Evolutionary conservation across 2,888 invertebrate genomes (phyloP).

Genomic region (Microplitis deprimator): DNA sequence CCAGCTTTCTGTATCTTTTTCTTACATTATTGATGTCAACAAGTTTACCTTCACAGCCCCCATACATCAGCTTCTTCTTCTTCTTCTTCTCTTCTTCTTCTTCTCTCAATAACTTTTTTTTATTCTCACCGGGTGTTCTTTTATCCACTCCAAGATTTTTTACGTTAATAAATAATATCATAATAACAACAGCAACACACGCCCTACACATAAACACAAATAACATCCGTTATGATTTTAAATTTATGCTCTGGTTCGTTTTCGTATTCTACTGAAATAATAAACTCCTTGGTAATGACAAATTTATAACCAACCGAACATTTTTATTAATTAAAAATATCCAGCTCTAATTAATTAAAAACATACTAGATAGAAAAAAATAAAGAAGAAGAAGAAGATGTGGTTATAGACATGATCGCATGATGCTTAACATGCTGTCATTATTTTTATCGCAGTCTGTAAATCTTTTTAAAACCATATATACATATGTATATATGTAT

Average conservation of each 20-base stretch:
- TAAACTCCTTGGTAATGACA: background rate
- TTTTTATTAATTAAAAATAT: background rate
- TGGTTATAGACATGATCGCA: constrained; percentile 21
- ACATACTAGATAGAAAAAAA: background rate
- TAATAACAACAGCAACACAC: background rate
- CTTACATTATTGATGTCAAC: constrained; percentile 39
- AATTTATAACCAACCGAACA: too few relatives aligned
- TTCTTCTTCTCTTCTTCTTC: constrained; percentile 21
- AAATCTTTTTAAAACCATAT: constrained; percentile 40
- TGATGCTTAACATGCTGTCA: constrained; percentile 29
- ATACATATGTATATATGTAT: background rate
- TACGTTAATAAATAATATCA: constrained; percentile 7
- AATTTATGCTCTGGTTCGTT: background rate
- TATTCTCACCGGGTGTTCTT: constrained; percentile 26
- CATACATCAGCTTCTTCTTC: constrained; percentile 22
- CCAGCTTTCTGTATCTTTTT: constrained; percentile 20
- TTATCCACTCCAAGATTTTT: constrained; percentile 25
- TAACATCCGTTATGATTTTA: constrained; percentile 2
- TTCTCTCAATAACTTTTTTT: constrained; percentile 26
- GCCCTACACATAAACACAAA: constrained; percentile 15
- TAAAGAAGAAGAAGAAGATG: constrained; percentile 24
- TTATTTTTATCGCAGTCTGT: constrained; percentile 44
- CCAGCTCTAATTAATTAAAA: background rate
- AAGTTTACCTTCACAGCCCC: constrained; percentile 30
- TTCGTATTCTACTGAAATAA: background rate